These are phyloP conservation scores for Neopelma chrysocephalum DNA, from an alignment of 2,797 vertebrate genomes.

Conservation along the genomic window DNA sequence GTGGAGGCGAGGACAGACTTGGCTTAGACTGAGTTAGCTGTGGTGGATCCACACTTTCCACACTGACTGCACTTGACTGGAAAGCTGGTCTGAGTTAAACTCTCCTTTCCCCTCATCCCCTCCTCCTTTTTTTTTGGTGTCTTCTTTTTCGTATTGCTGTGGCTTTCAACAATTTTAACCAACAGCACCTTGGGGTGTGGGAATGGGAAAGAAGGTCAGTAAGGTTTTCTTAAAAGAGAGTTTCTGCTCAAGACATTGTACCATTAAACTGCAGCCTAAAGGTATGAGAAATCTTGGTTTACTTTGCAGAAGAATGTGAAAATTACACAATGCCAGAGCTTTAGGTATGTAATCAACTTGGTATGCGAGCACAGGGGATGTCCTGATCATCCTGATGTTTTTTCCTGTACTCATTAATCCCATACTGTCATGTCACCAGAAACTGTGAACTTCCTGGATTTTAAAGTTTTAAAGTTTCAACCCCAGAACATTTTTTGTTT, in stretches of 20 bases:
- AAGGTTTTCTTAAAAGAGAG: neutral
- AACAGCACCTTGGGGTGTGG: neutral
- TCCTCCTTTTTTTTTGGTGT: too few relatives aligned
- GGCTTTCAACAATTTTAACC: neutral
- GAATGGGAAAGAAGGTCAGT: neutral
- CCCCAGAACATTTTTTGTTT: neutral
- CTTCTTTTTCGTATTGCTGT: neutral
- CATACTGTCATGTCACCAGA: neutral
- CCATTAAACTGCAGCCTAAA: neutral
- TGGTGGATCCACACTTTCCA: neutral
- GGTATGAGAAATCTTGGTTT: neutral
- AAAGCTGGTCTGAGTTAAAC: neutral
- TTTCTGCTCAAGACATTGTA: neutral
- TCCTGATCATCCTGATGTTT: neutral
- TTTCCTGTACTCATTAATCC: slow-evolving; percentile 7
- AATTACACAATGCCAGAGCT: neutral
- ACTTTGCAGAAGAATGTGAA: neutral
- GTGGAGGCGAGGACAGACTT: neutral
- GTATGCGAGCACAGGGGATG: neutral
- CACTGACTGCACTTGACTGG: neutral
- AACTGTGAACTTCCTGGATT: neutral
- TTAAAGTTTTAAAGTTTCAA: neutral
- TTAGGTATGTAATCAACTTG: neutral
- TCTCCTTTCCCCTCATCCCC: fast-evolving
- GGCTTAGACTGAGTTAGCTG: neutral